Evolutionary conservation across 2,888 invertebrate genomes (phyloP).

Genomic region (Dasysyrphus tricinctus): DNA sequence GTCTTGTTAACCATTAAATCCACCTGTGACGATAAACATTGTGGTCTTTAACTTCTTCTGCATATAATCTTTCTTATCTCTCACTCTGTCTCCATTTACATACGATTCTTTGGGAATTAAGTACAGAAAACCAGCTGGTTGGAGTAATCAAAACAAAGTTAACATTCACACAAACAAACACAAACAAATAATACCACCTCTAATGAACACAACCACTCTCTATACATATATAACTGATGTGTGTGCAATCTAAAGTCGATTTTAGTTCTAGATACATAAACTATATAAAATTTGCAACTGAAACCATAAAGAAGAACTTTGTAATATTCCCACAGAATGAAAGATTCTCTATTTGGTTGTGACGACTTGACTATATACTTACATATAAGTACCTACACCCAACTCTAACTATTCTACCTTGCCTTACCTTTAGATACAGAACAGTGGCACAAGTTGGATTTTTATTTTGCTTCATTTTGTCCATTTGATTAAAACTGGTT

Average conservation of each 20-base stretch:
- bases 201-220: constrained; percentile 17
- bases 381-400: not conserved
- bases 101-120: constrained; percentile 14
- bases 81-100: not conserved
- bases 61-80: not conserved
- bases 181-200: not conserved
- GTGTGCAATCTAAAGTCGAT: constrained; percentile 34
- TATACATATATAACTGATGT: not conserved
- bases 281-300: constrained; percentile 5
- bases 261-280: constrained; percentile 31
- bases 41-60: constrained; percentile 35
- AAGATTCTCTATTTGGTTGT: constrained; percentile 27
- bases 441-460: not conserved
- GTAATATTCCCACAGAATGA: constrained; percentile 24
- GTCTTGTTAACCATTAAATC: constrained; percentile 55
- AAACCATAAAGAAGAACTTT: constrained; percentile 20
- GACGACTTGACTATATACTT: not conserved
- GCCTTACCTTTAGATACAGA: not conserved
- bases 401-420: constrained; percentile 1
- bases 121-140: constrained; percentile 46
- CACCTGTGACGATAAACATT: constrained; percentile 67
- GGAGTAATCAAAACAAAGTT: constrained; percentile 38
- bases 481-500: not conserved
- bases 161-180: constrained; percentile 27
- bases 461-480: not conserved